These are phyloP conservation scores for Chirona hameri DNA, from an alignment of 2,888 invertebrate genomes.

Conservation along the genomic window DNA sequence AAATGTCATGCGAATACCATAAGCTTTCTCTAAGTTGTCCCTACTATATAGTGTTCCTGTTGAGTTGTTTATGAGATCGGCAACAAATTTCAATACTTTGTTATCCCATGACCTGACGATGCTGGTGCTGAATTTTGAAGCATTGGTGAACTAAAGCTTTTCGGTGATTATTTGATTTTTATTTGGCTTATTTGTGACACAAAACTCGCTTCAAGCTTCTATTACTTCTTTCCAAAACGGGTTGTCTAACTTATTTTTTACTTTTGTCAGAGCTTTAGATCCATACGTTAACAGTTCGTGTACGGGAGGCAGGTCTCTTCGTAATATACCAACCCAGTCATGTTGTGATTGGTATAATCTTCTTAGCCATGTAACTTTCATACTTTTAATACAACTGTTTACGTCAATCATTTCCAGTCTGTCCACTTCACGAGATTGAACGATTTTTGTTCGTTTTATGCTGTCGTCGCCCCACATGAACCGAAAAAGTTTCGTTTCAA, in stretches of 20 bases:
- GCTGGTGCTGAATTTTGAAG: not conserved
- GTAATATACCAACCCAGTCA: not conserved
- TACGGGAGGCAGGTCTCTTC: not conserved
- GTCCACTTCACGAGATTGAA: not conserved
- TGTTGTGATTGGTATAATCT: not conserved
- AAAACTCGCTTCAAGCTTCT: not conserved
- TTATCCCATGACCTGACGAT: too few species aligned
- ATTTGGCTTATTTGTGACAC: not conserved
- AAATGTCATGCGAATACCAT: too few species aligned
- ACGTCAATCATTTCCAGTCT: not conserved
- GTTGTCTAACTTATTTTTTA: not conserved
- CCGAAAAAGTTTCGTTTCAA: not conserved
- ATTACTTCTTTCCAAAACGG: not conserved
- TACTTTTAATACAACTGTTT: not conserved
- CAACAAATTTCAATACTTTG: not conserved
- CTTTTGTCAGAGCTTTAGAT: not conserved
- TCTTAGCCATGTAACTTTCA: not conserved
- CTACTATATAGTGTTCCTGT: not conserved
- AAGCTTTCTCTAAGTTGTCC: not conserved
- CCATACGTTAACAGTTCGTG: not conserved
- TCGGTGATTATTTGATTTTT: not conserved
- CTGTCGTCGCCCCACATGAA: not conserved
- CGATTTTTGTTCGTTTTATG: not conserved
- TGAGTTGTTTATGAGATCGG: not conserved
- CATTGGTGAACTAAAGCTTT: not conserved